Evolutionary conservation across 2,113 vertebrate genomes (phyloP).

Genomic region (Oreochromis spilurus): DNA sequence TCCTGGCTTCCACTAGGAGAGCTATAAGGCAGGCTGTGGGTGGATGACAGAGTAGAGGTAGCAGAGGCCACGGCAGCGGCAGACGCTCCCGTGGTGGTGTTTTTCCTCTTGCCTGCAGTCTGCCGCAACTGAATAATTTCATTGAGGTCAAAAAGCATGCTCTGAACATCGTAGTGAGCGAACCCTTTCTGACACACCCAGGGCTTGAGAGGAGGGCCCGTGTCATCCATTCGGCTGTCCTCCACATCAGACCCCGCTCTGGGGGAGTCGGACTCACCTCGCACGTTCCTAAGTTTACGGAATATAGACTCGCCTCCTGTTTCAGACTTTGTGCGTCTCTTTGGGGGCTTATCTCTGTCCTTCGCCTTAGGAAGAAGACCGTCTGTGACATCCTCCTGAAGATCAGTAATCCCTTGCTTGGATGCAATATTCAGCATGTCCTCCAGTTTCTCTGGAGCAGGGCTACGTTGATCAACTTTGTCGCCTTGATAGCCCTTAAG

Average conservation of each 20-base stretch:
- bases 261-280: slow-evolving; percentile 81
- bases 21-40: slow-evolving; percentile 81
- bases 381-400: slow-evolving; percentile 76
- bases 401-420: slow-evolving; percentile 66
- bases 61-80: slow-evolving; percentile 86
- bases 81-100: slow-evolving; percentile 91
- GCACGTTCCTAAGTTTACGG: slow-evolving; percentile 87
- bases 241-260: slow-evolving; percentile 82
- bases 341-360: slow-evolving; percentile 89
- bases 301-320: slow-evolving; percentile 95
- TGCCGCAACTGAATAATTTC: slow-evolving; percentile 83
- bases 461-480: slow-evolving; percentile 81
- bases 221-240: slow-evolving; percentile 84
- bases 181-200: slow-evolving; percentile 92
- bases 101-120: slow-evolving; percentile 84
- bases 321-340: slow-evolving; percentile 92
- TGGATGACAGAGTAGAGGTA: slow-evolving; percentile 79
- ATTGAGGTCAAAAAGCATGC: slow-evolving; percentile 89
- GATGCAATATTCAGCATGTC: slow-evolving; percentile 80
- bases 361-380: slow-evolving; percentile 78
- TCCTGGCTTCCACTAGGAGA: slow-evolving; percentile 92
- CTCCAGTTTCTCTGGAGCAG: slow-evolving; percentile 80
- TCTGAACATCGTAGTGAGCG: slow-evolving; percentile 92
- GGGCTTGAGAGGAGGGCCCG: slow-evolving; percentile 66
- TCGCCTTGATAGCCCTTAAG: slow-evolving; percentile 87